Conservation (phyloP, 2,888 invertebrate species). For the Pyrrhosoma nymphula region DNA sequence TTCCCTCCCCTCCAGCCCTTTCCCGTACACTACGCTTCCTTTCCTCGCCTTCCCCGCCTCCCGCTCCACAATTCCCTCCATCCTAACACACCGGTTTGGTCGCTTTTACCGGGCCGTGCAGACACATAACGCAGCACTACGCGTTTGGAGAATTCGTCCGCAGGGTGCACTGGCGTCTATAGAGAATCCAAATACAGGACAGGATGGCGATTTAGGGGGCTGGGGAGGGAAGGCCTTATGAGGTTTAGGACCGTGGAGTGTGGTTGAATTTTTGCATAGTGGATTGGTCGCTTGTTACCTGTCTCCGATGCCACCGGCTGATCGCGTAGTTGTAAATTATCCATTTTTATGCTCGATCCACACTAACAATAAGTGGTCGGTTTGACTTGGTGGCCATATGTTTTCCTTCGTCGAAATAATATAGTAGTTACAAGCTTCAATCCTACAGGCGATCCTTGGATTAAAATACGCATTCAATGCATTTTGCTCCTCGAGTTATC, state of each 20-base stretch:
- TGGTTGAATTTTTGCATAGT: background rate
- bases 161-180: background rate
- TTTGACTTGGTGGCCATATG: too few relatives aligned
- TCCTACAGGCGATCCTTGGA: too few relatives aligned
- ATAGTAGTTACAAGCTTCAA: too few relatives aligned
- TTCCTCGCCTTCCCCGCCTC: background rate
- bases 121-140: conserved; percentile 44
- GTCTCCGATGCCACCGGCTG: background rate
- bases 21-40: background rate
- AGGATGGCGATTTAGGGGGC: too few relatives aligned
- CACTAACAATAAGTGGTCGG: too few relatives aligned
- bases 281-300: background rate
- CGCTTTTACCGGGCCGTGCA: too few relatives aligned
- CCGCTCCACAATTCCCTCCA: background rate
- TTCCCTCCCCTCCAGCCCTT: background rate
- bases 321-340: too few relatives aligned
- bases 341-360: too few relatives aligned
- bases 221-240: background rate
- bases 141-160: background rate
- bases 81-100: background rate
- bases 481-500: too few relatives aligned
- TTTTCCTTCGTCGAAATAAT: too few relatives aligned
- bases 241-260: background rate
- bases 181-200: background rate
- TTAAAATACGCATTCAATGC: too few relatives aligned